Base-by-base conservation (phyloP, 2,888 invertebrate genomes). In the Bellardia bayeri region DNA sequence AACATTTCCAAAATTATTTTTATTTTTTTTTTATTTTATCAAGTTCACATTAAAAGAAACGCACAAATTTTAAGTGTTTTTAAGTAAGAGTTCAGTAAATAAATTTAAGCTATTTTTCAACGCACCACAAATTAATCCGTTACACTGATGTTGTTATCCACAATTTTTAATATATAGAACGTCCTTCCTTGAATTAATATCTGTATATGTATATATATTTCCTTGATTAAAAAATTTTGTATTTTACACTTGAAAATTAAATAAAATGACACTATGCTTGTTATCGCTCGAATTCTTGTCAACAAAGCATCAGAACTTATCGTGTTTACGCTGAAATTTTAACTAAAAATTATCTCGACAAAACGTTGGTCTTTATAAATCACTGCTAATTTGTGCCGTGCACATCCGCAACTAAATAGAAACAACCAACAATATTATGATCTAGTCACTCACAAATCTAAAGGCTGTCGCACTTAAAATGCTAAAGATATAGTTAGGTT, bases 301-400 rank as follows among this genome's bases (percentile, higher is more conserved):
- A 58, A 37, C 66, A 42, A 30, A 61, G 37, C 66, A 40, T 74
- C 23, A 51, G 72, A 82, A 88, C 85, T 86, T 80, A 42, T 66
- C 80, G 80, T 83, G 82, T 45, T 87, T 86, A 81, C 83, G 76
- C 30, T 78, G 82, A 86, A 81, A 54, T 75, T 74, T 82, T 66
- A 82, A 89, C 89, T 89, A 88, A 88, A 87, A 81, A 45, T 66
- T 75, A 68, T 83, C 82, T 83, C 72, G 63, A 74, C 63, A 63
- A 69, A 75, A 69, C 33, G 42, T 33, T 58, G 63, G 68, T 49
- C 88, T 89, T 89, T 89, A 88, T 88, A 88, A 89, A 88, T 79
- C 61, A 78, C 69, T 64, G 75, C 61, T 54, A 42, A 56, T 72
- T 54, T 72, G n/a, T 30, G 40, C 14, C n/a, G 1, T 3, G 14